Percentiles rank a stretch among this genome's conserved stretches.
These are phyloP conservation scores for Notolabrus celidotus DNA, from an alignment of 2,797 vertebrate genomes.

Conservation along the genomic window DNA sequence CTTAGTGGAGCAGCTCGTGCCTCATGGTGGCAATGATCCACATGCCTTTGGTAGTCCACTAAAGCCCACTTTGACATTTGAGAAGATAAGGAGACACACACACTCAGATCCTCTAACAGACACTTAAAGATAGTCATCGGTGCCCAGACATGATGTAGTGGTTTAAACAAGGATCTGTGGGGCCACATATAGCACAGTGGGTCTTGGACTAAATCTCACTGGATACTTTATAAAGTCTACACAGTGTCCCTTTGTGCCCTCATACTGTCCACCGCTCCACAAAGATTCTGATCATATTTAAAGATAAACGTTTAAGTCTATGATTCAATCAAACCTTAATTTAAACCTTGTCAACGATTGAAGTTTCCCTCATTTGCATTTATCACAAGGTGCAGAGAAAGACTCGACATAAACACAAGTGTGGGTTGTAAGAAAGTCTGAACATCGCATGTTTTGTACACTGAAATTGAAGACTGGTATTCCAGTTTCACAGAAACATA, in stretches of 20 bases:
- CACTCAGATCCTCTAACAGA: conserved; percentile 49
- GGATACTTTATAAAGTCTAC: conserved; percentile 1
- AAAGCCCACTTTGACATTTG: conserved; percentile 75
- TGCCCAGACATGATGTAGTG: conserved; percentile 68
- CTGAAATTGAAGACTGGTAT: no score
- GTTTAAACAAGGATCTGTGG: conserved; percentile 48
- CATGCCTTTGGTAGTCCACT: conserved; percentile 68
- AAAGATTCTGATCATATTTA: no score
- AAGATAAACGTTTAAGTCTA: no score
- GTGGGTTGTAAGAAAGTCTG: no score
- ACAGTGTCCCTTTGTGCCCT: conserved; percentile 23
- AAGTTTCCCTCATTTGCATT: no score
- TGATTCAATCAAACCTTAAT: no score
- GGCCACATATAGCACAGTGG: conserved; percentile 41
- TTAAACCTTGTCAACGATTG: no score
- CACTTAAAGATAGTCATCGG: conserved; percentile 64
- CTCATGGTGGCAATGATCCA: conserved; percentile 61
- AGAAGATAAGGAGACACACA: conserved; percentile 64
- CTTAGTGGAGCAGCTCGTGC: conserved; percentile 46
- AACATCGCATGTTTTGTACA: no score
- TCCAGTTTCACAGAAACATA: no score
- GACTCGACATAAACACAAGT: no score
- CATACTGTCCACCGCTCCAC: not conserved
- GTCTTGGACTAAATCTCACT: conserved; percentile 40
- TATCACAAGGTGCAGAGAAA: no score